These are phyloP conservation scores for Lepidurus arcticus DNA, from an alignment of 1,140 invertebrate species.

Conservation along the genomic window DNA sequence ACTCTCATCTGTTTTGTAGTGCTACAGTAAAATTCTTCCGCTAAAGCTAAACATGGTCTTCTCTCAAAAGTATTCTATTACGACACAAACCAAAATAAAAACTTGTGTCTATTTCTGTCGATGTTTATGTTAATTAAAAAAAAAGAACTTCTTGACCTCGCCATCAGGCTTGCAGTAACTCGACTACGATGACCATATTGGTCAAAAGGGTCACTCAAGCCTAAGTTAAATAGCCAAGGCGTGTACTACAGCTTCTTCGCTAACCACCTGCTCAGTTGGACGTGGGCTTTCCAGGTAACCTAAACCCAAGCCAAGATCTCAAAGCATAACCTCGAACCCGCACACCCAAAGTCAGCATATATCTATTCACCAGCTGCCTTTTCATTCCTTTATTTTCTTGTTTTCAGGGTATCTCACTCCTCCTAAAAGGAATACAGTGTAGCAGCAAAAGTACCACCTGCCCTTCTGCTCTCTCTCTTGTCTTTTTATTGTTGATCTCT, in stretches of 20 bases:
- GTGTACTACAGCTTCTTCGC: neutral
- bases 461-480: neutral
- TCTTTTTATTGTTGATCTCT: conserved; percentile 6
- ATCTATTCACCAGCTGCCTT: neutral
- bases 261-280: conserved; percentile 4
- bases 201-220: no score
- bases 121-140: no score
- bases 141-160: no score
- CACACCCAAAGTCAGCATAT: neutral
- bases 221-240: neutral
- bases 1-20: neutral
- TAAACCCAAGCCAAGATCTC: neutral
- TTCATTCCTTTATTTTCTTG: neutral
- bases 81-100: neutral
- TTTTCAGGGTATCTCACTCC: neutral
- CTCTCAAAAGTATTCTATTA: neutral
- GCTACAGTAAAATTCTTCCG: neutral
- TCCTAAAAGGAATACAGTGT: neutral
- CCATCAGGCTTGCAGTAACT: no score
- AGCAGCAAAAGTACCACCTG: neutral
- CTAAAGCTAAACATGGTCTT: neutral
- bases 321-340: neutral
- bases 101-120: no score
- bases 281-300: conserved; percentile 12
- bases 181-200: no score